These are phyloP conservation scores for Nannospalax galili DNA, from an alignment of 2,113 vertebrate species.

Conservation along the genomic window DNA sequence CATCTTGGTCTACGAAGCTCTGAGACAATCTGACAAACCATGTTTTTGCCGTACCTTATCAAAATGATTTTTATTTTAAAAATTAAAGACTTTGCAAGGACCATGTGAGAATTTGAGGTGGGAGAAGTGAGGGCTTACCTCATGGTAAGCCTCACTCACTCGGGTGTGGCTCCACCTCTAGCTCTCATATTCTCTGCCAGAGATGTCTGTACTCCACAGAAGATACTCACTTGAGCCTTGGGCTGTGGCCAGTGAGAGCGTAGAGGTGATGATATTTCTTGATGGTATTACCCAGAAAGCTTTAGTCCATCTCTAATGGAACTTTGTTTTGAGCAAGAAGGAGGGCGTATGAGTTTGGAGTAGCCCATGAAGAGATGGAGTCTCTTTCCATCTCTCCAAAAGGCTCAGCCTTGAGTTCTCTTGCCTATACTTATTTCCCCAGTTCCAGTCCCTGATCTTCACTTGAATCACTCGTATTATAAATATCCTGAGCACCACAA, in stretches of 20 bases:
- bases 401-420: neutral
- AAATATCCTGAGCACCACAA: neutral
- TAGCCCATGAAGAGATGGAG: fast-evolving
- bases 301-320: neutral
- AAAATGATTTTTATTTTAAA: neutral
- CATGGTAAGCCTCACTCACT: fast-evolving
- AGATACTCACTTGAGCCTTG: neutral
- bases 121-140: neutral
- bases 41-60: neutral
- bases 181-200: neutral
- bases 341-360: neutral
- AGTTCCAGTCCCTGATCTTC: neutral
- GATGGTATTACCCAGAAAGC: neutral
- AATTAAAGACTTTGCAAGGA: neutral
- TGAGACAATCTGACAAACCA: neutral
- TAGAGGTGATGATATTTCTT: neutral
- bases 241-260: neutral
- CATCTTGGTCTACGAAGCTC: neutral
- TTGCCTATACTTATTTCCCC: neutral
- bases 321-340: neutral
- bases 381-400: neutral
- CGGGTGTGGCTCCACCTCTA: neutral
- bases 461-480: neutral
- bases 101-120: neutral
- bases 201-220: neutral